These are phyloP conservation scores for Pteruthius melanotis DNA, from an alignment of 2,113 vertebrate species.

Conservation along the genomic window DNA sequence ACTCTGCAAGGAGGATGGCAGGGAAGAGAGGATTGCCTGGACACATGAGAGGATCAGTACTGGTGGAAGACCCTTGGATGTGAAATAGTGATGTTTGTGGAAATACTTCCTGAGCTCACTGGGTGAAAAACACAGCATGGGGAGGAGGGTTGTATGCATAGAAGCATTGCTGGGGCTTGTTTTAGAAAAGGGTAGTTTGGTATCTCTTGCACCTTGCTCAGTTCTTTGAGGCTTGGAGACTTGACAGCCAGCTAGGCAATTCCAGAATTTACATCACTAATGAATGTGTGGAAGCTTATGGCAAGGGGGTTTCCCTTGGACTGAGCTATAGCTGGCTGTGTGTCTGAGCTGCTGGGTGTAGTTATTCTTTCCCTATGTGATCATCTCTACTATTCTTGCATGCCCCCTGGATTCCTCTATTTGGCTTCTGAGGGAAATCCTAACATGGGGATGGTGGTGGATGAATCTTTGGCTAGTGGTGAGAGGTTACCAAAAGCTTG, in stretches of 20 bases:
- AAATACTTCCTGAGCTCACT: neutral
- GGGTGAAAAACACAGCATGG: neutral
- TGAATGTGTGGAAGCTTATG: neutral
- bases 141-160: neutral
- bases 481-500: neutral
- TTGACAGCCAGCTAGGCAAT: neutral
- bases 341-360: neutral
- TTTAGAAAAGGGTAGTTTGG: neutral
- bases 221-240: neutral
- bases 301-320: neutral
- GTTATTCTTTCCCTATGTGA: accelerated
- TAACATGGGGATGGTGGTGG: neutral
- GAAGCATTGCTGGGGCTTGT: neutral
- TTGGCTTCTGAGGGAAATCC: neutral
- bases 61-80: neutral
- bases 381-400: neutral
- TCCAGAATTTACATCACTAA: neutral
- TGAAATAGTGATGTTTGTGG: neutral
- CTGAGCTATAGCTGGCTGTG: neutral
- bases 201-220: neutral
- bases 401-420: neutral
- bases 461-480: neutral
- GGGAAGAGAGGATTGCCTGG: neutral
- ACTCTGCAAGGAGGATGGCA: neutral
- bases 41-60: neutral